A percentile compares a stretch with the other conserved stretches of the same genome.
These are phyloP conservation scores for Eulemur macaco DNA, from an alignment of 2,113 vertebrate species.

Conservation along the genomic window DNA sequence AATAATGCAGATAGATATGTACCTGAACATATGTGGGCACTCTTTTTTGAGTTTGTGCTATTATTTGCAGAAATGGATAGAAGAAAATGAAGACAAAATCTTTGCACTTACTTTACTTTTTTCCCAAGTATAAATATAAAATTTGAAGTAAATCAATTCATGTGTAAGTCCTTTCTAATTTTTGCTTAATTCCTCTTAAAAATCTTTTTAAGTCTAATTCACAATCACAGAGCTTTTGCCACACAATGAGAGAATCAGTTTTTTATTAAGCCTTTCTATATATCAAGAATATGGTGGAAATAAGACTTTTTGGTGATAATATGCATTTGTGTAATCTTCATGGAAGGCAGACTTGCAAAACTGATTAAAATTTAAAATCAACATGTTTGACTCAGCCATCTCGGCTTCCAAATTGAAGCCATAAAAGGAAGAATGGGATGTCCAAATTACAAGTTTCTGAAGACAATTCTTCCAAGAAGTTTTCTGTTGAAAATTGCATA, in stretches of 20 bases:
- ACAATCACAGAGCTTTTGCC: neutral
- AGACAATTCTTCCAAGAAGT: neutral
- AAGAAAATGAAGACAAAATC: neutral
- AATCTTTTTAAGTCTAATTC: neutral
- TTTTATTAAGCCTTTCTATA: neutral
- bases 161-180: neutral
- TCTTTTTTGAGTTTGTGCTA: neutral
- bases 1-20: neutral
- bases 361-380: neutral
- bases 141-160: slow-evolving; percentile 23
- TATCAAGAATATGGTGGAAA: neutral
- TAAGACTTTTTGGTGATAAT: neutral
- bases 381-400: neutral
- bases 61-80: neutral
- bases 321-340: neutral
- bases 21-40: neutral
- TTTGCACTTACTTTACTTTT: neutral
- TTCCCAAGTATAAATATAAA: neutral
- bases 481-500: neutral
- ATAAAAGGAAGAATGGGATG: neutral
- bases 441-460: neutral
- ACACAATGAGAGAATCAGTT: neutral
- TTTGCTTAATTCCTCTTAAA: neutral
- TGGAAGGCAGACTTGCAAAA: neutral
- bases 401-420: neutral